phyloP scores from a whole-genome alignment of 2,888 invertebrate genomes.

The Parnassius glacialis region DNA sequence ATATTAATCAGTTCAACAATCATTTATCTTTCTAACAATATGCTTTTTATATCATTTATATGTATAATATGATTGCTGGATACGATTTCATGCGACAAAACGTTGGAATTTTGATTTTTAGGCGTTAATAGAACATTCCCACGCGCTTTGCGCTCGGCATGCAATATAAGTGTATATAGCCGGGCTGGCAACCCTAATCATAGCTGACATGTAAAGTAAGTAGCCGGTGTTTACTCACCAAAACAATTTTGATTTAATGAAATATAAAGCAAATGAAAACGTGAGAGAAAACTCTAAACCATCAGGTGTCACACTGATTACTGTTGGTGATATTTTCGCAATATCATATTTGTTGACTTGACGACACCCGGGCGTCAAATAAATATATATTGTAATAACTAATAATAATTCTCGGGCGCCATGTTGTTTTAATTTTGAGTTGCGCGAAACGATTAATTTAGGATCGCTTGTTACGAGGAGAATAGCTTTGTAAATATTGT shows the following conservation, averaged over 20 bases:
- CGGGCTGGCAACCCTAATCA: no score
- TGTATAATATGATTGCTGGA: no score
- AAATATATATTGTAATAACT: no score
- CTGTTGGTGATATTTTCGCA: conserved; percentile 17
- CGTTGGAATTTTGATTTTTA: no score
- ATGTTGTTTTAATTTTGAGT: conserved; percentile 6
- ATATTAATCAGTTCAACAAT: no score
- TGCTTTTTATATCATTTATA: no score
- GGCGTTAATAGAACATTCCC: no score
- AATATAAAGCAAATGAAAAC: conserved; percentile 9
- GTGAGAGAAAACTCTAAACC: conserved; percentile 11
- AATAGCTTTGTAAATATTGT: conserved; percentile 22
- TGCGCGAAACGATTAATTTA: conserved; percentile 9
- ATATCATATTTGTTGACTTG: conserved; percentile 10
- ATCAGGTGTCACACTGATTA: conserved; percentile 15
- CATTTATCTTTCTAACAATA: no score
- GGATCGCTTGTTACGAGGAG: conserved; percentile 11
- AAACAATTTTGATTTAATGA: conserved; percentile 3
- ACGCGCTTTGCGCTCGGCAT: no score
- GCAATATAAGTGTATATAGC: no score
- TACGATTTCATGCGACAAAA: no score
- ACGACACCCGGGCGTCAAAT: neutral
- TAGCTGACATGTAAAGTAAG: no score
- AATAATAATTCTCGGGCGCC: neutral
- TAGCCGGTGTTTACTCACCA: neutral